These are phyloP conservation scores for Patella vulgata DNA, from an alignment of 1,140 invertebrate species.

Conservation along the genomic window DNA sequence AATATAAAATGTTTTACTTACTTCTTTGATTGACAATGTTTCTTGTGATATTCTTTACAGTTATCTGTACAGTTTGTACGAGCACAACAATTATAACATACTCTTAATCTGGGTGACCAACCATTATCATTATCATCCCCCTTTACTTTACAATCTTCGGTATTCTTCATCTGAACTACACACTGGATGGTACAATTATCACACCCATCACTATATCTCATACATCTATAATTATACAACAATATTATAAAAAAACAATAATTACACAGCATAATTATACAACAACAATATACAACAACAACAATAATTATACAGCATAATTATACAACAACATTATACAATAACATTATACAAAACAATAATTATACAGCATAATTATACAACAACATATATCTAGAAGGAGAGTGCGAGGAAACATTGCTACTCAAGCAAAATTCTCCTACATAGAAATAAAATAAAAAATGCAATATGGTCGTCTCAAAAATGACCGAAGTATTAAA, in stretches of 20 bases:
- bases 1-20: too few relatives aligned
- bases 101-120: conserved; percentile 40
- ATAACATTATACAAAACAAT: too few relatives aligned
- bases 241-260: background rate
- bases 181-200: conserved; percentile 45
- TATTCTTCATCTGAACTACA: conserved; percentile 38
- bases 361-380: too few relatives aligned
- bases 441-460: too few relatives aligned
- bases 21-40: conserved; percentile 44
- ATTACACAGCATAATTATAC: too few relatives aligned
- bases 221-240: conserved; percentile 33
- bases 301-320: too few relatives aligned
- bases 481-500: background rate
- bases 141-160: conserved; percentile 29
- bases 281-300: too few relatives aligned
- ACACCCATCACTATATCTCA: conserved; percentile 35
- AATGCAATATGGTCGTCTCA: background rate
- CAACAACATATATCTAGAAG: too few relatives aligned
- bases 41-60: conserved; percentile 45
- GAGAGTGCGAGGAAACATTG: too few relatives aligned
- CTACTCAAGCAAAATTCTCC: too few relatives aligned
- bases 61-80: conserved; percentile 40
- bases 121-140: conserved; percentile 43
- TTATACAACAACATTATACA: too few relatives aligned
- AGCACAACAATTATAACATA: conserved; percentile 52